A percentile compares a stretch with the other conserved stretches of the same genome.
These are phyloP conservation scores for Sepioteuthis lessoniana DNA, from an alignment of 2,888 invertebrate species.

Conservation along the genomic window DNA sequence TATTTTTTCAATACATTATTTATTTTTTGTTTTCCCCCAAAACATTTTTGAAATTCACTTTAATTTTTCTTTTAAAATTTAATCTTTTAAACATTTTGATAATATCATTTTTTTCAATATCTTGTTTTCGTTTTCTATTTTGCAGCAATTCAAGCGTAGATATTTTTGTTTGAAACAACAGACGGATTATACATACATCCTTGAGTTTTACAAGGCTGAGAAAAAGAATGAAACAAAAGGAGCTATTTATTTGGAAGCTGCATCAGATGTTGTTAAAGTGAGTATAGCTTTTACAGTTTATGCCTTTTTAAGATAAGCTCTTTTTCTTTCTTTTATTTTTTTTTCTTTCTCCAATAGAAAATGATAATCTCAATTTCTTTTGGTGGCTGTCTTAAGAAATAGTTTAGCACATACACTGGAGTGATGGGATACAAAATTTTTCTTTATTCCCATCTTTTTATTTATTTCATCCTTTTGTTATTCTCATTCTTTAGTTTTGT, in stretches of 20 bases:
- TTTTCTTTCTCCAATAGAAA: no score
- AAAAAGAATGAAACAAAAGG: constrained; percentile 90
- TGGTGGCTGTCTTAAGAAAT: neutral
- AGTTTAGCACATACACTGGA: neutral
- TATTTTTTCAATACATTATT: no score
- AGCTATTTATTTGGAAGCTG: constrained; percentile 94
- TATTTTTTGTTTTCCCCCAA: neutral
- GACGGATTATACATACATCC: constrained; percentile 91
- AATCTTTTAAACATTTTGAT: neutral
- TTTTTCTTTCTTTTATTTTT: no score
- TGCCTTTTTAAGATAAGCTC: neutral
- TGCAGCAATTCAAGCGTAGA: constrained; percentile 87
- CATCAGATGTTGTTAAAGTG: constrained; percentile 87
- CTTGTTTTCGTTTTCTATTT: constrained; percentile 6
- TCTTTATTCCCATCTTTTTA: no score
- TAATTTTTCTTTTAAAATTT: neutral
- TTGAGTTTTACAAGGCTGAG: constrained; percentile 94
- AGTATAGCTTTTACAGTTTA: neutral
- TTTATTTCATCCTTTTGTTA: no score
- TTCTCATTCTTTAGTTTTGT: no score
- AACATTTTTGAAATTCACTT: neutral
- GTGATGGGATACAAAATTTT: neutral
- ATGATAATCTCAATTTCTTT: neutral
- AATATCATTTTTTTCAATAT: neutral
- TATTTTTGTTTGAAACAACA: constrained; percentile 92